phyloP scores from a whole-genome alignment of 2,888 invertebrate genomes.

The Rugalucina vietnamica region DNA sequence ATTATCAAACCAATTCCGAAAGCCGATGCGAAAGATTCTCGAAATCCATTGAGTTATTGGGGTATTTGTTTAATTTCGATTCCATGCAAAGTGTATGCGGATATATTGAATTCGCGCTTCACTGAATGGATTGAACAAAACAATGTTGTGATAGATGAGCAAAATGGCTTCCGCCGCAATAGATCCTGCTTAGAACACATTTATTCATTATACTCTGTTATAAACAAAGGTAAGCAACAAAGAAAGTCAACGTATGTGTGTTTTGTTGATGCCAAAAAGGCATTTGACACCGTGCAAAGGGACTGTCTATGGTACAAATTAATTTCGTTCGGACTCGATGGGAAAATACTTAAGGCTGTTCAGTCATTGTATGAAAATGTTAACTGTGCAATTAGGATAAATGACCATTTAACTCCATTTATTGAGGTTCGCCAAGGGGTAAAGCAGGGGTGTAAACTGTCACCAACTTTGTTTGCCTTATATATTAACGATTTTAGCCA shows the following conservation, averaged over 20 bases:
- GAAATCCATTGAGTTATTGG: not conserved
- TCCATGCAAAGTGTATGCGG: not conserved
- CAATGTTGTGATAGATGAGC: not conserved
- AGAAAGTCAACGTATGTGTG: not conserved
- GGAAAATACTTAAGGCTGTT: not conserved
- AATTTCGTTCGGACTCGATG: not conserved
- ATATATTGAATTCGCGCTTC: not conserved
- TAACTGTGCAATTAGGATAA: not conserved
- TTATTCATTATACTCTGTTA: not conserved
- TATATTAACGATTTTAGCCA: conserved; percentile 9
- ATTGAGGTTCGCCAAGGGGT: not conserved
- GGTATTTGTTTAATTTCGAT: not conserved
- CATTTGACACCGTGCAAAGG: too few relatives aligned
- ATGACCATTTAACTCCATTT: not conserved
- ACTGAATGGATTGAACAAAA: not conserved
- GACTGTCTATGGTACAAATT: conserved; percentile 6
- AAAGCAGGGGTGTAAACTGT: not conserved
- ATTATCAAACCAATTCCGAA: not conserved
- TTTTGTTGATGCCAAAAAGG: too few relatives aligned
- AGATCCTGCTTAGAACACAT: not conserved
- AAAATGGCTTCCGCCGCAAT: not conserved
- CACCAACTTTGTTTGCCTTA: not conserved
- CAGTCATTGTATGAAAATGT: not conserved
- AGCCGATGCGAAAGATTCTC: not conserved
- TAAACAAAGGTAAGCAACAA: not conserved